Base-by-base conservation (phyloP, 1,140 invertebrate species). In the Drosophila pruinosa region DNA sequence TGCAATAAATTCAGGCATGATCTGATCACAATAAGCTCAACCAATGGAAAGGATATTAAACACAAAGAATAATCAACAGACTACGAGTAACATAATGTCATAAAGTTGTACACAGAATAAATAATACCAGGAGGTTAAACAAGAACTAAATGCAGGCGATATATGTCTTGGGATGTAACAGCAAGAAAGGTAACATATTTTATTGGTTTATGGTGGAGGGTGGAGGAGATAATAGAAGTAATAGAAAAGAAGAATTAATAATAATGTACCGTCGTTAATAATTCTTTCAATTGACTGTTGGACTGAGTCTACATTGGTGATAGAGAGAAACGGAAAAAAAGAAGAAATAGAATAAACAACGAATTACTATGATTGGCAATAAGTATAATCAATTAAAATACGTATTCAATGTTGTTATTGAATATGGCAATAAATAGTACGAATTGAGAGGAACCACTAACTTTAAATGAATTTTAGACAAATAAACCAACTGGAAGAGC, bases 241-340 rank as follows among this genome's bases (percentile, higher is more conserved):
- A 73, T 54, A 63, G 63, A 57, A 65, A 65, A 90, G 63, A 82
- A 81, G 65, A 81, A 75, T 77, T 88, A 88, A 86, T 74, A 82
- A 83, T 76, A 73, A 86, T 90, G 78, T 91, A 91, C 90, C 90
- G 90, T 91, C 90, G 63, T 81, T 80, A 88, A 91, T 76, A 90
- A 90, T 79, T 90, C 89, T 90, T 91, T 91, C 90, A 81, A 91
- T 90, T 77, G 90, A 91, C 77, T 91, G 90, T 91, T 91, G 90
- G 78, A 91, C 90, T 88, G 90, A 91, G 74, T 85, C 90, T 91
- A 91, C 72, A 90, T 86, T 91, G 74, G 80, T 89, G 81, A 85
- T 81, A 91, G 89, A 91, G 78, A 89, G 14, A 48, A 90, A 90
- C 72, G 54, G 80, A 80, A 89, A 88, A 79, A 79, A 88, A 85